A percentile compares a stretch with the other conserved stretches of the same genome.
These are phyloP conservation scores for Brachypalpus laphriformis DNA, from an alignment of 2,888 invertebrate species.

Conservation along the genomic window DNA sequence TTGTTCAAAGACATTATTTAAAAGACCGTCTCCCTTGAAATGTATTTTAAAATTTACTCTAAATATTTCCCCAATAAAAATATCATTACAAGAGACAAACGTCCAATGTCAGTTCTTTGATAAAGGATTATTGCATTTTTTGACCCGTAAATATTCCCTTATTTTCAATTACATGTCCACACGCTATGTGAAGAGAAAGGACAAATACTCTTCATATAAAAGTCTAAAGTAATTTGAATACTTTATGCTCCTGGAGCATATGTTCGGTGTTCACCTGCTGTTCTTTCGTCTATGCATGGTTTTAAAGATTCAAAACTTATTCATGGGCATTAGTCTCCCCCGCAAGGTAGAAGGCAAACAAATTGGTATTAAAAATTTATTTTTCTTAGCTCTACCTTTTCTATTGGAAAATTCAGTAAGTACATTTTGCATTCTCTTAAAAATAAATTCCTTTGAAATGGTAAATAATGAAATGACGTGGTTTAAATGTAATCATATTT, in stretches of 20 bases:
- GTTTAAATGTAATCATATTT: conserved; percentile 9
- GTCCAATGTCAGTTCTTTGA: conserved; percentile 16
- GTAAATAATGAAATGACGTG: conserved; percentile 29
- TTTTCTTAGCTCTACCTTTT: not conserved
- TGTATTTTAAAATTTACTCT: not conserved
- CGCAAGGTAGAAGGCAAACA: not conserved
- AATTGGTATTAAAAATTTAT: not conserved
- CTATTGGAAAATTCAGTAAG: not conserved
- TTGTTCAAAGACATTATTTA: too few species aligned
- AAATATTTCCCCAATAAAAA: not conserved
- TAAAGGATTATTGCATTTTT: conserved; percentile 31
- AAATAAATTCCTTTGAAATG: conserved; percentile 23
- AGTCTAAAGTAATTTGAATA: conserved; percentile 19
- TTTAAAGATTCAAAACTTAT: not conserved
- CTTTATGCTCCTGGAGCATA: conserved; percentile 1
- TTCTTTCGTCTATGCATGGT: not conserved
- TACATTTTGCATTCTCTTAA: conserved; percentile 9
- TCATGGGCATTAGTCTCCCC: not conserved
- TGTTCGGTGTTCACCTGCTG: conserved; percentile 3
- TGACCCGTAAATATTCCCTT: conserved; percentile 30
- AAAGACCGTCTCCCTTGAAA: too few species aligned
- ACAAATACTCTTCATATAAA: not conserved
- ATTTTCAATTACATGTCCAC: conserved; percentile 37
- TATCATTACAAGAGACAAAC: not conserved
- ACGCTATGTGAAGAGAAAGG: not conserved